Percentiles rank a stretch among this genome's conserved stretches.
phyloP scores from a whole-genome alignment of 1,140 invertebrate genomes.

The Halictus rubicundus region DNA sequence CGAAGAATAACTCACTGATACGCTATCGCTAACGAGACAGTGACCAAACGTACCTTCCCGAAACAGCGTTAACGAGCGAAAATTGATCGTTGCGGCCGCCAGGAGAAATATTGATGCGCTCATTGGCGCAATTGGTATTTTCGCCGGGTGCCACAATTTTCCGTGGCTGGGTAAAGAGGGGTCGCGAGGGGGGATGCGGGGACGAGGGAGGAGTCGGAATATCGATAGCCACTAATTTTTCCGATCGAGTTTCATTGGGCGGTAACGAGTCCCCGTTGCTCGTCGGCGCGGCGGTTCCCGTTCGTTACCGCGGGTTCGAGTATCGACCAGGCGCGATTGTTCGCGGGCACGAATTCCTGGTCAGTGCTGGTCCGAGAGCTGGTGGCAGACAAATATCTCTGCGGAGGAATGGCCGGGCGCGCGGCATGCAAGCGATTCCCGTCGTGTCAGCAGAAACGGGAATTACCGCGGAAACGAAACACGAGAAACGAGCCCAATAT shows the following conservation, averaged over 20 bases:
- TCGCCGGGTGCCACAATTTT: background rate
- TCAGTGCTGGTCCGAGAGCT: conserved; percentile 2
- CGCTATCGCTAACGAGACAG: too few relatives aligned
- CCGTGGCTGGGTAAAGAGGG: too few relatives aligned
- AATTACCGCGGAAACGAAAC: conserved; percentile 30
- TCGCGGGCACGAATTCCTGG: conserved; percentile 35
- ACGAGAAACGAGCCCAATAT: conserved; percentile 36
- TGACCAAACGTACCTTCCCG: too few relatives aligned
- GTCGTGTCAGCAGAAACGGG: conserved; percentile 32
- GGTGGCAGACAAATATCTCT: conserved; percentile 29
- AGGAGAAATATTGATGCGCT: too few relatives aligned
- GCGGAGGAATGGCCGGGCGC: background rate
- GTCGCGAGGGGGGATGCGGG: background rate
- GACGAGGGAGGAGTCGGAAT: background rate
- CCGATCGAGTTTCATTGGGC: background rate
- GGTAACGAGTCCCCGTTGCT: background rate
- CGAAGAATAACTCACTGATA: too few relatives aligned
- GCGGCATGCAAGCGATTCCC: conserved; percentile 27
- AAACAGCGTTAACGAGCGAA: too few relatives aligned
- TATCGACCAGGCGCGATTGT: conserved; percentile 33
- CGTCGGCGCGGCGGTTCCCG: background rate
- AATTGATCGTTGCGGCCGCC: too few relatives aligned
- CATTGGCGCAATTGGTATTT: background rate
- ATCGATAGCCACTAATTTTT: background rate
- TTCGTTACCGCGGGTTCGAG: background rate